Evolutionary conservation across 2,888 invertebrate species (phyloP).

Genomic region (Synergus laeviventris): DNA sequence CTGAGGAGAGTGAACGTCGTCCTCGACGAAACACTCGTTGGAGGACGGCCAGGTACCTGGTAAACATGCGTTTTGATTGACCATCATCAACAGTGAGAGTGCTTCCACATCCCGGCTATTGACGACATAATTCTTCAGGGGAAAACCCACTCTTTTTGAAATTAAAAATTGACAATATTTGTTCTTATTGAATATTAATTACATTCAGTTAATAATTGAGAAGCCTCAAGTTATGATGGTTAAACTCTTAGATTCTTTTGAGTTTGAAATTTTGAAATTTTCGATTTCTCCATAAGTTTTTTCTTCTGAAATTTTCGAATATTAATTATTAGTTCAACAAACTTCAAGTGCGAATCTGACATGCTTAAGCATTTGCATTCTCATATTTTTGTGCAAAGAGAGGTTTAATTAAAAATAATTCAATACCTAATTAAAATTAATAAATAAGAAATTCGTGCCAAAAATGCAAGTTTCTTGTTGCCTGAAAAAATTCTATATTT

Average conservation of each 20-base stretch:
- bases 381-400: neutral
- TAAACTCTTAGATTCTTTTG: too few species aligned
- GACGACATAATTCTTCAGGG: neutral
- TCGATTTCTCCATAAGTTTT: neutral
- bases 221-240: too few species aligned
- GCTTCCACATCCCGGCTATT: neutral
- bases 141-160: neutral
- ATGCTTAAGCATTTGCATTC: constrained; percentile 16
- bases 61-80: constrained; percentile 45
- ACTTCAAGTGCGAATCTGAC: neutral
- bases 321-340: neutral
- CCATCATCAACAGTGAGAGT: constrained; percentile 14
- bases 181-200: too few species aligned
- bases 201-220: too few species aligned
- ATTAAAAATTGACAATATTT: neutral
- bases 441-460: neutral
- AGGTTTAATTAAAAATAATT: neutral
- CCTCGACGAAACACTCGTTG: constrained; percentile 51
- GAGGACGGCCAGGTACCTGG: constrained; percentile 48
- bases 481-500: neutral
- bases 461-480: neutral
- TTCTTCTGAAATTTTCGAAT: neutral
- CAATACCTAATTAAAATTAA: neutral
- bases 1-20: constrained; percentile 36
- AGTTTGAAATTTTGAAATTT: too few species aligned